Evolutionary conservation across 1,140 invertebrate species (phyloP), one percentile per base, ranked within the genome.

Genomic region (Heliothis virescens): DNA sequence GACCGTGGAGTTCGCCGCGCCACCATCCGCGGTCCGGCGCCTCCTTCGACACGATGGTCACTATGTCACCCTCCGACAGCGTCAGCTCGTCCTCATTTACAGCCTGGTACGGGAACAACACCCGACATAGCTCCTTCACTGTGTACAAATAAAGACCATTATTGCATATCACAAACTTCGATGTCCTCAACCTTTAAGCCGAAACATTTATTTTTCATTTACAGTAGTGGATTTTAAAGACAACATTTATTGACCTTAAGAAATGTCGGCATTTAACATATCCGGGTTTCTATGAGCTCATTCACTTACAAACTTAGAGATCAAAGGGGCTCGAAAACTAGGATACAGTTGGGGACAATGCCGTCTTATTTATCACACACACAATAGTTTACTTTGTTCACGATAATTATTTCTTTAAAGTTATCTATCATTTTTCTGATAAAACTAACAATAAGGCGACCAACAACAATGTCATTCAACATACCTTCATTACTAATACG

Each of bases 21-120:
- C 99, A 99, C 99, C 99, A 99, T 55, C 98, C 98, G 82, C 98
- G 97, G 94, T 99, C 99, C 60, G 98, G 98, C 52, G 98, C 96
- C 86, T 99, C 97, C 95, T 97, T 98, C 47, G 96, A 97, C 50
- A 99, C 92, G 76, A 99, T 95, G 9, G 96, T 98, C 80, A 99
- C 97, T 16, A 99, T 95, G 87, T 99, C 98, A 47, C 98, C 98
- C 92, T 98, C 98, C 79, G 96, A 96, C 47, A 99, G 94, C 2
- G 97, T 97, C 78, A 99, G 94, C 94, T 99, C 99, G 95, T 99
- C 99, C 16, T 98, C 98, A 91, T 99, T 99, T 82, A 97, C 96
- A 12, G 98, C 98, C 69, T 96, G 95, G 93, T 99, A 99, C 4
- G 98, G 97, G 94, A 97, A 99, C 75, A 99, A 95, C 18, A 98